phyloP scores from a whole-genome alignment of 2,113 vertebrate genomes.

The Gorsachius goisagi region DNA sequence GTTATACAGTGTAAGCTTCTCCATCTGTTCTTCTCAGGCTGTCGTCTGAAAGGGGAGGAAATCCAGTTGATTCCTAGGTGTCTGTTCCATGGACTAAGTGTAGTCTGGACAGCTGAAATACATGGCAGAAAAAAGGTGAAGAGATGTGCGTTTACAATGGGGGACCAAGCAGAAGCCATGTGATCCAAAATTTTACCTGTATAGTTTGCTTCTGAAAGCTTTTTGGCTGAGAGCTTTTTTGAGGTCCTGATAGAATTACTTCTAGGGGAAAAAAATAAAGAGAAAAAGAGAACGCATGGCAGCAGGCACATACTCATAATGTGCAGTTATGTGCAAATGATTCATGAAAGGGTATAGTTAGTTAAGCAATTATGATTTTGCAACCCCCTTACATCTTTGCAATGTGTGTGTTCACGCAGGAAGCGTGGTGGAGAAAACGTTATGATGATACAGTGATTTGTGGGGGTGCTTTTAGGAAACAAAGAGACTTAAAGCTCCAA shows the following conservation, averaged over 20 bases:
- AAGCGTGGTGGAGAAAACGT: not conserved
- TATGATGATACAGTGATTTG: not conserved
- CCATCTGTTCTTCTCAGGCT: not conserved
- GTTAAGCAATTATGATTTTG: not conserved
- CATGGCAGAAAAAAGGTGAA: not conserved
- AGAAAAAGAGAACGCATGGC: not conserved
- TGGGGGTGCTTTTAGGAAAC: not conserved
- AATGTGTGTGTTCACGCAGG: not conserved
- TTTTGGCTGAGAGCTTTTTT: not conserved
- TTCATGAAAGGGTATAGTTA: not conserved
- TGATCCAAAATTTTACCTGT: not conserved
- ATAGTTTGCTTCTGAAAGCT: not conserved
- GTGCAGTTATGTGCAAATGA: not conserved
- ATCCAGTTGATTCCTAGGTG: not conserved
- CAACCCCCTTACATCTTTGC: not conserved
- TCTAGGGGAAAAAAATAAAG: not conserved
- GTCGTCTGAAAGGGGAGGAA: not conserved
- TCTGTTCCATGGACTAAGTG: not conserved
- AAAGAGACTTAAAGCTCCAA: not conserved
- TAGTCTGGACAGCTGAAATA: not conserved
- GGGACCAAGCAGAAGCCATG: not conserved
- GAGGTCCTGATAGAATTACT: not conserved
- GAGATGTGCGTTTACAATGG: accelerated
- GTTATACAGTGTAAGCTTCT: not conserved
- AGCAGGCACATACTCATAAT: not conserved